Evolutionary conservation across 2,797 vertebrate species (phyloP), one percentile per base, ranked within the genome.

Genomic region (Channallabes apus): DNA sequence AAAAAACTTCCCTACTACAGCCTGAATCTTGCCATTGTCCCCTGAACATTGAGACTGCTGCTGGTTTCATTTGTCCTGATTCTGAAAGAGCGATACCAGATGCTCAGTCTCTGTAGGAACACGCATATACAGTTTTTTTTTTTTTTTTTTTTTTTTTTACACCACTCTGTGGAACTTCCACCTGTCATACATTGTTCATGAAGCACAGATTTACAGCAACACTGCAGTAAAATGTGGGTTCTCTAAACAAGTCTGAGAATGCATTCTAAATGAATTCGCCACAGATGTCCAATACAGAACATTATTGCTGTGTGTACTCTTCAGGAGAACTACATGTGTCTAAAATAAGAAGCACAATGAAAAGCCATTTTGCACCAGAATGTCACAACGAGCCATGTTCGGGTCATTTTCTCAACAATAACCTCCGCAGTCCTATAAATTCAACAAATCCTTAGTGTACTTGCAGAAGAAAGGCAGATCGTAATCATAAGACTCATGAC

Each of bases 11-110:
- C 62, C 27, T 73, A 75, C 27, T 73, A 11, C 46, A 56, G 71
- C 18, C 62, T 67, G n/a, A 80, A 41, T 29, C 32, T 77, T 20
- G 32, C 29, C 67, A 38, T 77, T 61, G 22, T 68, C 41, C 61
- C 51, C 18, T 68, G 56, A 75, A 22, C 59, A 65, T 18, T 67
- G 77, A 27, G 69, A 41, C 17, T 46, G 58, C 56, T 62, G 64
- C 72, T 71, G 41, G 22, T 80, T 64, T 86, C 68, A 61, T 35
- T 12, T 41, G 29, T n/a, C n/a, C 69, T 77, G 71, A 84, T 77
- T 64, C 68, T 73, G 68, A 67, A 62, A 73, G 32, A 86, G 77
- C 68, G 62, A 68, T 86, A 81, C 82, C 77, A 86, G 77, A 84
- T 85, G 69, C 71, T 82, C 14, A 51, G 46, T 32, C 41, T n/a